Percentiles rank a stretch among this genome's conserved stretches.
phyloP scores from a whole-genome alignment of 1,140 invertebrate species.

The Eupristina koningsbergeri region DNA sequence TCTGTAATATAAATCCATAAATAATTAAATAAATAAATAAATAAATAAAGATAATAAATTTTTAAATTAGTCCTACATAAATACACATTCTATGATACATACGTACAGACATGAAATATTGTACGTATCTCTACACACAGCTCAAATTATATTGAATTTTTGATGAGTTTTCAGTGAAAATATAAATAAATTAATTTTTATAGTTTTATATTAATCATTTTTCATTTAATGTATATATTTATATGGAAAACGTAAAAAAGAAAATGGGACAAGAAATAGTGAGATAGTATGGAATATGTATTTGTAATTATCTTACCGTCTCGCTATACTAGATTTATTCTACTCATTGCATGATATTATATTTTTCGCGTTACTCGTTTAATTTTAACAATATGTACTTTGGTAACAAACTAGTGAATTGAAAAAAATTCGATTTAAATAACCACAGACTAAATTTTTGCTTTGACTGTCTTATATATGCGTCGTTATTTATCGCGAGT shows the following conservation, averaged over 20 bases:
- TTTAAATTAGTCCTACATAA: no score
- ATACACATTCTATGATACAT: no score
- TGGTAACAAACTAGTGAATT: not conserved
- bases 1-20: no score
- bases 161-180: not conserved
- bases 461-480: no score
- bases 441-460: no score
- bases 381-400: not conserved
- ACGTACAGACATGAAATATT: not conserved
- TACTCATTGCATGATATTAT: not conserved
- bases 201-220: no score
- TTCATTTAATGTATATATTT: not conserved
- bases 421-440: not conserved
- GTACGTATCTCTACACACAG: not conserved
- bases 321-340: slow-evolving; percentile 4
- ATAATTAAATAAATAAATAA: no score
- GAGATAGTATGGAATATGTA: not conserved
- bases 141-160: not conserved
- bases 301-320: slow-evolving; percentile 5
- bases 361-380: not conserved
- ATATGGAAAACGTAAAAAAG: not conserved
- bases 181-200: not conserved
- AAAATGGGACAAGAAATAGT: not conserved
- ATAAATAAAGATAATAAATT: no score
- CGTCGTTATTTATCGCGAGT: no score